phyloP scores from a whole-genome alignment of 2,888 invertebrate genomes.

The Andrena marginata region DNA sequence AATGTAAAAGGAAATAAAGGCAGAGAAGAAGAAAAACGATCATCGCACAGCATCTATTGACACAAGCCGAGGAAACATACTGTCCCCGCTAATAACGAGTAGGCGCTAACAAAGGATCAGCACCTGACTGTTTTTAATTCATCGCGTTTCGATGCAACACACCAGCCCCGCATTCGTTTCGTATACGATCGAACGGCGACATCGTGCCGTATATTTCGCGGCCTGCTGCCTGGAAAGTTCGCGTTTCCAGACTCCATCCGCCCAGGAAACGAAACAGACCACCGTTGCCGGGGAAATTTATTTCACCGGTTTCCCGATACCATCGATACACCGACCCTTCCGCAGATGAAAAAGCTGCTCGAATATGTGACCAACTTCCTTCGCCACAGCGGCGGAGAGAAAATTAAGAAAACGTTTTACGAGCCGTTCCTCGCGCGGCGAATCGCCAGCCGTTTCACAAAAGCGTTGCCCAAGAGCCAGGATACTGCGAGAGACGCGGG shows the following conservation, averaged over 20 bases:
- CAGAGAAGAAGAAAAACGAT: neutral
- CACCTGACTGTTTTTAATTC: neutral
- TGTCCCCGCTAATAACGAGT: neutral
- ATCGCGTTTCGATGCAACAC: slow-evolving; percentile 10
- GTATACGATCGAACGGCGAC: neutral
- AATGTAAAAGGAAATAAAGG: neutral
- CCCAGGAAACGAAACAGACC: slow-evolving; percentile 45
- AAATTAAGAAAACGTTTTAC: slow-evolving; percentile 57
- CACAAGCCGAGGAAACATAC: neutral
- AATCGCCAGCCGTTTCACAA: neutral
- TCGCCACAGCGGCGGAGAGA: slow-evolving; percentile 10
- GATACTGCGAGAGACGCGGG: neutral
- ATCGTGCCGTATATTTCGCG: slow-evolving; percentile 41
- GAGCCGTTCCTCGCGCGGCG: neutral
- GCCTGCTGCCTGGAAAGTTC: slow-evolving; percentile 20
- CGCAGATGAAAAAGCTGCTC: slow-evolving; percentile 32
- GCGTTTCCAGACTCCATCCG: slow-evolving; percentile 21
- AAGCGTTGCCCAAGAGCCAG: neutral
- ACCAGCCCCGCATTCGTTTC: neutral
- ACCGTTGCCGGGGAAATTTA: slow-evolving; percentile 50
- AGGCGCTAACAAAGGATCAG: neutral
- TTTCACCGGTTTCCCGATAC: slow-evolving; percentile 60
- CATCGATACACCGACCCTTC: slow-evolving; percentile 11
- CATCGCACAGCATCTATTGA: neutral
- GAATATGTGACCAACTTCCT: slow-evolving; percentile 12